These are phyloP conservation scores for Actinostola sp. DNA, from an alignment of 92 coral and sea anemone genomes.

Conservation along the genomic window DNA sequence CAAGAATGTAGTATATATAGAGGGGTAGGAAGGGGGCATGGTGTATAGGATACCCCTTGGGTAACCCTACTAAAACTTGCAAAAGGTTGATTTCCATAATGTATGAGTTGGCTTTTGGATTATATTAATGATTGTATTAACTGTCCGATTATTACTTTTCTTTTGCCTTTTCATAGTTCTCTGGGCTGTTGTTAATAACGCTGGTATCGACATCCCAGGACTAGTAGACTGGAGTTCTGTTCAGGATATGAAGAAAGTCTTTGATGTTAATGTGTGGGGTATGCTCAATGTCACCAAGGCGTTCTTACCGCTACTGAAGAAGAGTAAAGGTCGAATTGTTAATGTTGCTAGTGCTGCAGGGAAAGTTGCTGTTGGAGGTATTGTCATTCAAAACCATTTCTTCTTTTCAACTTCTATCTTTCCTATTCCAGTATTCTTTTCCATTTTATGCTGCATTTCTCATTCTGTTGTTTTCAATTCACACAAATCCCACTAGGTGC, in stretches of 20 bases:
- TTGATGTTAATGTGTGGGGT: conserved; percentile 75
- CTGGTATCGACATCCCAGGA: conserved; percentile 44
- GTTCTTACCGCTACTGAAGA: conserved; percentile 60
- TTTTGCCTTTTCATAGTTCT: conserved; percentile 31
- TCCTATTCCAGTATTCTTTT: neutral
- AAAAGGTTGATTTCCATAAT: too few relatives aligned
- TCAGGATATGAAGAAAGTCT: conserved; percentile 38
- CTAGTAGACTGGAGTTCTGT: conserved; percentile 62
- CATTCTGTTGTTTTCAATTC: neutral
- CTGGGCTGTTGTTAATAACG: conserved; percentile 76
- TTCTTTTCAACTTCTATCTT: neutral
- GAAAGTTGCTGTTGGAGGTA: conserved; percentile 24
- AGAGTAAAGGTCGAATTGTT: conserved; percentile 57
- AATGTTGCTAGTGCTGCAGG: conserved; percentile 63
- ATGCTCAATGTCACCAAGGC: conserved; percentile 59
- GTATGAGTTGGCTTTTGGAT: too few relatives aligned
- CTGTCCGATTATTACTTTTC: neutral
- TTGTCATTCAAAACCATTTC: neutral
- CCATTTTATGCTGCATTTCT: too few relatives aligned
- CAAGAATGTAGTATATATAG: too few relatives aligned
- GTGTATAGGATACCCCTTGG: too few relatives aligned
- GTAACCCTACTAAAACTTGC: too few relatives aligned
- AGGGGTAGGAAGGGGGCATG: too few relatives aligned
- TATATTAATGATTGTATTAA: neutral
- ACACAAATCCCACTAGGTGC: conserved; percentile 8